Percentiles rank a stretch among this genome's conserved stretches.
Conservation (phyloP, 2,888 invertebrate species). For the Calameuta idolon region DNA sequence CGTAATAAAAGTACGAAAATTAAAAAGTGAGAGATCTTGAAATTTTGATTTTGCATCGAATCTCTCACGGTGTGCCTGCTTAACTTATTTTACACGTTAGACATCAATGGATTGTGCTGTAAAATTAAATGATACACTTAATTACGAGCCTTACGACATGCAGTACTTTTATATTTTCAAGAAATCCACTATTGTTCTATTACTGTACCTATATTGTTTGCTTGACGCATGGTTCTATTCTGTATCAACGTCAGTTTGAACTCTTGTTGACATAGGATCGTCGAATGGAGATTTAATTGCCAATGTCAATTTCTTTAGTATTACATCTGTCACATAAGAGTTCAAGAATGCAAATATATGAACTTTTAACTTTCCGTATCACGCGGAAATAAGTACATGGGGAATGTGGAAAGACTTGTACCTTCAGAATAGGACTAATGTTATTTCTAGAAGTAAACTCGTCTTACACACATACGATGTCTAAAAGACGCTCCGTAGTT, state of each 20-base stretch:
- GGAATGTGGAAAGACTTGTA: constrained; percentile 23
- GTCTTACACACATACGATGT: constrained; percentile 16
- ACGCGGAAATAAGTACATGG: background rate
- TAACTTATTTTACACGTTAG: background rate
- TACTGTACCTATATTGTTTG: background rate
- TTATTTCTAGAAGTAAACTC: constrained; percentile 18
- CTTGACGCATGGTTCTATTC: background rate
- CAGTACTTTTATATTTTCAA: background rate
- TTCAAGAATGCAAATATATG: background rate
- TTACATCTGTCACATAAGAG: background rate
- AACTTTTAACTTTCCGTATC: background rate
- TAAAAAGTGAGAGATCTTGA: background rate
- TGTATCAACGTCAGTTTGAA: background rate
- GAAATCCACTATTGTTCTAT: background rate
- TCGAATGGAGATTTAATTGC: background rate
- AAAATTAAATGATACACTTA: background rate
- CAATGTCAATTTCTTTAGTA: background rate
- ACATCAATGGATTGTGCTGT: background rate
- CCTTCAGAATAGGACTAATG: constrained; percentile 27
- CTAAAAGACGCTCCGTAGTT: constrained; percentile 8
- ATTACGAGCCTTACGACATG: background rate
- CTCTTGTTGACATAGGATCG: background rate
- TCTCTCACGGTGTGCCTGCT: background rate
- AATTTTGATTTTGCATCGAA: background rate
- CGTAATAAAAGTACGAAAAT: background rate